Evolutionary conservation across 2,888 invertebrate species (phyloP).

Genomic region (Ophioninae sp.): DNA sequence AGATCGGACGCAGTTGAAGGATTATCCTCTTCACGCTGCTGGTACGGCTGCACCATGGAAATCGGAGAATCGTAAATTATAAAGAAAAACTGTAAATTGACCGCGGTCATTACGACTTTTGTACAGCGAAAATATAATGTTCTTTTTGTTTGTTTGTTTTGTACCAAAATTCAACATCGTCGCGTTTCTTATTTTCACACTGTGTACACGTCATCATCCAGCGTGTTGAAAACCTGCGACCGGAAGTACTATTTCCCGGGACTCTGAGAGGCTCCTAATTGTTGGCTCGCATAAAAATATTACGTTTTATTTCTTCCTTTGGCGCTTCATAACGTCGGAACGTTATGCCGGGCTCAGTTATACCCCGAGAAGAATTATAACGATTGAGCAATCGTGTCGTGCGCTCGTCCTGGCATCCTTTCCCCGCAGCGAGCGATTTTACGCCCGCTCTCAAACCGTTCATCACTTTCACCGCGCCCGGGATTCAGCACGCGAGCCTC

Average conservation of each 20-base stretch:
- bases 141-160: constrained; percentile 24
- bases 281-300: not conserved
- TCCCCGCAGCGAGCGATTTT: constrained; percentile 33
- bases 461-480: constrained; percentile 54
- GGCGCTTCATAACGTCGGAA: not conserved
- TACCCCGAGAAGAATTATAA: constrained; percentile 8
- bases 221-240: not conserved
- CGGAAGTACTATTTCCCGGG: not conserved
- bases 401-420: constrained; percentile 40
- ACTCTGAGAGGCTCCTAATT: not conserved
- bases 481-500: constrained; percentile 8
- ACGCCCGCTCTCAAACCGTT: constrained; percentile 27
- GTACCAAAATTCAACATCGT: constrained; percentile 4
- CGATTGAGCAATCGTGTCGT: constrained; percentile 45
- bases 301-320: not conserved
- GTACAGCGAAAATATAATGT: constrained; percentile 39
- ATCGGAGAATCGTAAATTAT: not conserved
- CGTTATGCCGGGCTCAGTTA: constrained; percentile 2
- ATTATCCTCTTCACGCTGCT: not conserved
- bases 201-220: not conserved
- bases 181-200: not conserved
- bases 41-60: not conserved
- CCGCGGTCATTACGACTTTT: not conserved
- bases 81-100: constrained; percentile 16
- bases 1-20: constrained; percentile 87